Evolutionary conservation across 1,140 invertebrate genomes (phyloP).

Genomic region (Coptotermes formosanus): DNA sequence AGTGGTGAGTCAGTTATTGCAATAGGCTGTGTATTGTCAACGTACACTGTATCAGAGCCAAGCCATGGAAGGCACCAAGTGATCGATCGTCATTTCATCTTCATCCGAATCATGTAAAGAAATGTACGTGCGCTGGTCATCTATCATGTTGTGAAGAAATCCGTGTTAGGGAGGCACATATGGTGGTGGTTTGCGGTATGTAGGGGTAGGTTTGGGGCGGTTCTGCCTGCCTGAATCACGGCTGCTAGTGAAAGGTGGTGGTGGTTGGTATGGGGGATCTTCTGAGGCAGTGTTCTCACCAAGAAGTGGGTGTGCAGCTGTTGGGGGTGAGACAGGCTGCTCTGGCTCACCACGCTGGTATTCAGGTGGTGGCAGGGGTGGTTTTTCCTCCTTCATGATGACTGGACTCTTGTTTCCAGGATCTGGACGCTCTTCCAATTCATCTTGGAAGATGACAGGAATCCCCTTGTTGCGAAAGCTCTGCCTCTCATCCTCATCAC

Average conservation of each 20-base stretch:
- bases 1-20: background rate
- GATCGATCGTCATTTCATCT: constrained; percentile 24
- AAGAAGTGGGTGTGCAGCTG: constrained; percentile 40
- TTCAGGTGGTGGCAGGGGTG: constrained; percentile 76
- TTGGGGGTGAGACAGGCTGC: constrained; percentile 54
- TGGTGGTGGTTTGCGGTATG: constrained; percentile 85
- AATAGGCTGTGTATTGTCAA: background rate
- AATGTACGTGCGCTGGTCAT: background rate
- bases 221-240: constrained; percentile 62
- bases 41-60: constrained; percentile 21
- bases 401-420: constrained; percentile 85
- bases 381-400: constrained; percentile 90
- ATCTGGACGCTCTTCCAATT: constrained; percentile 86
- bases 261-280: constrained; percentile 69
- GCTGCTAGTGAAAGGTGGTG: constrained; percentile 74
- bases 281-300: constrained; percentile 43
- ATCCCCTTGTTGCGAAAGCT: constrained; percentile 87
- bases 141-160: background rate
- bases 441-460: constrained; percentile 91
- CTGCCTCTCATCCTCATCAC: constrained; percentile 74
- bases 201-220: constrained; percentile 76
- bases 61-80: constrained; percentile 31
- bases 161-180: constrained; percentile 84
- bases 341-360: constrained; percentile 61
- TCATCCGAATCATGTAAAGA: background rate